These are phyloP conservation scores for Crematogaster levior DNA, from an alignment of 2,888 invertebrate species.

Conservation along the genomic window DNA sequence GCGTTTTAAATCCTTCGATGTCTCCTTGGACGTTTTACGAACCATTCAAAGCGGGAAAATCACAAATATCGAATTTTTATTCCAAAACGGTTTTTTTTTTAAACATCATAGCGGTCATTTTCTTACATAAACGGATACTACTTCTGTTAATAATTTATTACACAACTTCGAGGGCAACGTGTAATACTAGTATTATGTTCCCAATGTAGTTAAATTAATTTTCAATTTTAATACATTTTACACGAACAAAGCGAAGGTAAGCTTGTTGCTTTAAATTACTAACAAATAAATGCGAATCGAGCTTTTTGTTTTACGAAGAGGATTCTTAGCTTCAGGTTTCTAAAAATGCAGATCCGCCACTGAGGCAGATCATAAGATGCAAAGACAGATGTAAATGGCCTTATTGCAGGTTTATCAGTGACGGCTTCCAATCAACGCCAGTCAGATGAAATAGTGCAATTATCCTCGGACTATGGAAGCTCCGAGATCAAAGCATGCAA, in stretches of 20 bases:
- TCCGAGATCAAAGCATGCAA: conserved; percentile 78
- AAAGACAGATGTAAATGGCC: conserved; percentile 17
- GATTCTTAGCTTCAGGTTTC: neutral
- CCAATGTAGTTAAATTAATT: neutral
- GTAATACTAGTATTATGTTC: neutral
- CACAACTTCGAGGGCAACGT: neutral
- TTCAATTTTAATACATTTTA: neutral
- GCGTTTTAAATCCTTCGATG: neutral
- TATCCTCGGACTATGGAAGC: conserved; percentile 43
- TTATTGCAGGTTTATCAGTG: conserved; percentile 72
- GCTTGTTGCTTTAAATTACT: neutral
- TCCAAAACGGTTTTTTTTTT: neutral
- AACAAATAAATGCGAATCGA: neutral
- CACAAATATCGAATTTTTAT: neutral
- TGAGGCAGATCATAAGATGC: conserved; percentile 6
- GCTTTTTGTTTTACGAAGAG: neutral
- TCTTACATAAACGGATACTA: neutral
- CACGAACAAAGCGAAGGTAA: neutral
- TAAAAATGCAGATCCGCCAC: neutral
- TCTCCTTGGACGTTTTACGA: neutral
- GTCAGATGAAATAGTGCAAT: conserved; percentile 61
- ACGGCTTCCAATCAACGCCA: conserved; percentile 62
- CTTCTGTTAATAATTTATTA: conserved; percentile 7
- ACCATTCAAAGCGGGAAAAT: neutral
- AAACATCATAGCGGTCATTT: neutral